Evolutionary conservation across 2,113 vertebrate species (phyloP).

Genomic region (Hemiscyllium ocellatum): DNA sequence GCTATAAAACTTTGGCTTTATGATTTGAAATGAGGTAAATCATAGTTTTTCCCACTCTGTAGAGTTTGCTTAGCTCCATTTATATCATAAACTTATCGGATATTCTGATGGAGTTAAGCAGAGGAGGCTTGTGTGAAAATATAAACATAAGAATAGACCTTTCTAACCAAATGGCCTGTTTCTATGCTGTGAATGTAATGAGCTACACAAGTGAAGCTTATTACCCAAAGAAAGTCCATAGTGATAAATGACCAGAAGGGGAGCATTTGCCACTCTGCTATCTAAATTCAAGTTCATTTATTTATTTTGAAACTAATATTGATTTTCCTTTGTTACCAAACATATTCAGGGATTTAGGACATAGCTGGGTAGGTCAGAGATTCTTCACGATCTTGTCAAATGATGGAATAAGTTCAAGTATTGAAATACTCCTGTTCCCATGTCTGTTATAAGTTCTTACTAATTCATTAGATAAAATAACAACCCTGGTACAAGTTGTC

Average conservation of each 20-base stretch:
- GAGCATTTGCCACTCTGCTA: neutral
- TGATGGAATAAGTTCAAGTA: neutral
- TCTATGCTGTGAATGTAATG: neutral
- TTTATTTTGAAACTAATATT: neutral
- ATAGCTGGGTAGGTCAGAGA: neutral
- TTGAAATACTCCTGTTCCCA: neutral
- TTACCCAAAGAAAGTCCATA: neutral
- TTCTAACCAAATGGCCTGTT: neutral
- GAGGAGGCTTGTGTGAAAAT: neutral
- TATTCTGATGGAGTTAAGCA: neutral
- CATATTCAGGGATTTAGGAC: neutral
- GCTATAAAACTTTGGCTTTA: neutral
- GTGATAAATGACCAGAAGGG: neutral
- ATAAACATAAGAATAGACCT: neutral
- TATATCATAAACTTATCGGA: neutral
- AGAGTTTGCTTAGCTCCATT: neutral
- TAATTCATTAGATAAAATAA: neutral
- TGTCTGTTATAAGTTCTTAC: neutral
- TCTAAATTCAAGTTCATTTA: neutral
- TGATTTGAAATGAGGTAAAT: neutral
- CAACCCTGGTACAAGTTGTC: neutral
- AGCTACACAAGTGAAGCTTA: neutral
- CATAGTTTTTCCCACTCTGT: neutral
- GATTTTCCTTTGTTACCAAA: neutral
- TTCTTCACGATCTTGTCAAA: neutral